phyloP scores from a whole-genome alignment of 2,888 invertebrate species.

The Dorcus parallelipipedus region DNA sequence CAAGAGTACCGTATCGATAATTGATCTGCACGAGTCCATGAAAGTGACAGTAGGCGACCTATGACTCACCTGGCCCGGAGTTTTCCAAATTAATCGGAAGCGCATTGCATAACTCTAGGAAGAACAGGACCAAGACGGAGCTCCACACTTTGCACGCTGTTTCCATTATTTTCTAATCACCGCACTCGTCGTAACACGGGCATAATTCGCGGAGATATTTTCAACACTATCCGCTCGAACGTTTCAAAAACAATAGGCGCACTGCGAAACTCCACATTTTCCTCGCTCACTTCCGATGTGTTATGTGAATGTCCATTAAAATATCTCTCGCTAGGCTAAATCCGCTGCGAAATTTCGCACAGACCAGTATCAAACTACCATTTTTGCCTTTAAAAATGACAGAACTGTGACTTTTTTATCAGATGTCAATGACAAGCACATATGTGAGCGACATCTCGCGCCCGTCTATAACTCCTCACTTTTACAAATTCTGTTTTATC shows the following conservation, averaged over 20 bases:
- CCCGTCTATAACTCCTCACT: too few relatives aligned
- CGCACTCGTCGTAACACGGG: slow-evolving; percentile 10
- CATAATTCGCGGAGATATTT: slow-evolving; percentile 5
- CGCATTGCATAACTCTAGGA: slow-evolving; percentile 46
- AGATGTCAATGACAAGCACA: neutral
- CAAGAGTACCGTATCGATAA: slow-evolving; percentile 8
- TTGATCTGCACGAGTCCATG: slow-evolving; percentile 25
- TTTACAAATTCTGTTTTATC: too few relatives aligned
- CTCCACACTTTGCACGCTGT: slow-evolving; percentile 41
- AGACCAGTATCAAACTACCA: slow-evolving; percentile 16
- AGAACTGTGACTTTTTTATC: slow-evolving; percentile 8
- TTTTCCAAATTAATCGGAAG: slow-evolving; percentile 46
- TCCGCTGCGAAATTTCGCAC: slow-evolving; percentile 11
- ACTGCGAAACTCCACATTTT: too few relatives aligned
- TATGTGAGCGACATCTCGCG: slow-evolving; percentile 8
- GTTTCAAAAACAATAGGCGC: neutral
- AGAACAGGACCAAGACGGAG: slow-evolving; percentile 40
- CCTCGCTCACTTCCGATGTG: too few relatives aligned
- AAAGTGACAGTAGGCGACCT: slow-evolving; percentile 31
- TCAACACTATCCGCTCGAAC: slow-evolving; percentile 8
- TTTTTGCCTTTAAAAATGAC: slow-evolving; percentile 23
- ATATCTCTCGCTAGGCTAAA: neutral
- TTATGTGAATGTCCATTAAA: too few relatives aligned
- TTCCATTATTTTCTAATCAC: slow-evolving; percentile 29
- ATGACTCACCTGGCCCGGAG: slow-evolving; percentile 47